Evolutionary conservation across 2,888 invertebrate genomes (phyloP), one percentile per base, ranked within the genome.

Genomic region (Hydraecia micacea): DNA sequence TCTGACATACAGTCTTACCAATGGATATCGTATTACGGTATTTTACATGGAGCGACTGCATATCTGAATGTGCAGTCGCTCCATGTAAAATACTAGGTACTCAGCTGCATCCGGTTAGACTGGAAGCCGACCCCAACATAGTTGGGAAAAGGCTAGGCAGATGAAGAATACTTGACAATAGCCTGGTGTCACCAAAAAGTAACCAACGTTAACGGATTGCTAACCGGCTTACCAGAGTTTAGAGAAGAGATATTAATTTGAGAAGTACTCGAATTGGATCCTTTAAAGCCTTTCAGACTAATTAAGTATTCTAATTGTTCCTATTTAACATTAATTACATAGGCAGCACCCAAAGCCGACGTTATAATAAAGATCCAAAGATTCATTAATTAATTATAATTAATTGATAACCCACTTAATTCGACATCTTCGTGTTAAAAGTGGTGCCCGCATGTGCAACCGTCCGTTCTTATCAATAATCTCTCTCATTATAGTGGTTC

Each of bases 361-460:
- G n/a, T 58, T 58, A 28, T 55, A 81, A 28, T 55, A 81, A 55
- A 25, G 67, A 81, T 1, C 46, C 15, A 75, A 32, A 32, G 67
- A 62, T 55, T 67, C 1, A 70, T 60, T 70, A 75, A 77, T 72
- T 28, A 52, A 60, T 65, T 69, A 69, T 81, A 73, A 81, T 82
- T 81, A 70, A 42, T 42, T 55, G 82, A 82, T 73, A 84, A 60
- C 78, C 67, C 73, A 83, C 18, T 84, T 83, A 71, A 42, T 52
- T 18, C 63, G 21, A 67, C 67, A 65, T 69, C 32, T 79, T 84
- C 55, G 9, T 7, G 9, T 70, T 58, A 18, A 25, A 39, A 28
- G 25, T 63, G 11, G 25, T 21, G 36, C 75, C 82, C 77, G 77
- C 52, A 82, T 82, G 1, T 46, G 42, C 67, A 21, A 25, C n/a